Evolutionary conservation across 1,140 invertebrate species (phyloP).

Genomic region (Heliconius nattereri): DNA sequence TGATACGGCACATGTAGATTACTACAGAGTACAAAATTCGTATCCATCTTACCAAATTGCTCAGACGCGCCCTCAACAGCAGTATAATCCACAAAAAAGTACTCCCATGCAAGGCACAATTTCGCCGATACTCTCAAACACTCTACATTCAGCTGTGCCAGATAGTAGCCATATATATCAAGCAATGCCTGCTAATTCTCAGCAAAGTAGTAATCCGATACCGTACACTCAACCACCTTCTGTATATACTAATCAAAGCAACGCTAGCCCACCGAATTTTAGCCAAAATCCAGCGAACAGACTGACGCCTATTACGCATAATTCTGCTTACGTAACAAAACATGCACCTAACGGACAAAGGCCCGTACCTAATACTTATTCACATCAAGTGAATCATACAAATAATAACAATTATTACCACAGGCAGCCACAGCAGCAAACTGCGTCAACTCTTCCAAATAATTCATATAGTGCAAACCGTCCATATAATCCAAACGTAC

Average conservation of each 20-base stretch:
- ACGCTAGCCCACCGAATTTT: slow-evolving; percentile 69
- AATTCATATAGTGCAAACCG: slow-evolving; percentile 58
- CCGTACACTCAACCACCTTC: slow-evolving; percentile 69
- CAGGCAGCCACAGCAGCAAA: slow-evolving; percentile 57
- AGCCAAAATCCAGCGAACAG: slow-evolving; percentile 71
- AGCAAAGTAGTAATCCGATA: slow-evolving; percentile 61
- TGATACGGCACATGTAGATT: slow-evolving; percentile 75
- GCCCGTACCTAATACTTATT: slow-evolving; percentile 64
- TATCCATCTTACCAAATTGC: slow-evolving; percentile 69
- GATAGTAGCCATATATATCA: slow-evolving; percentile 70
- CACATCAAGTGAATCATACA: slow-evolving; percentile 69
- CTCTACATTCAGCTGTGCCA: slow-evolving; percentile 46
- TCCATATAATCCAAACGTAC: slow-evolving; percentile 54
- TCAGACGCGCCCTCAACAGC: slow-evolving; percentile 63
- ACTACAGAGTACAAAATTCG: slow-evolving; percentile 78
- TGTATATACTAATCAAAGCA: slow-evolving; percentile 58
- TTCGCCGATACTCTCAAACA: slow-evolving; percentile 49
- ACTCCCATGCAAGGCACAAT: slow-evolving; percentile 56
- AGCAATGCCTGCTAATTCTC: slow-evolving; percentile 54
- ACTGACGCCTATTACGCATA: slow-evolving; percentile 65
- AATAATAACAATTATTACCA: slow-evolving; percentile 68
- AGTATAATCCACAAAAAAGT: slow-evolving; percentile 64
- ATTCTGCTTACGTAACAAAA: slow-evolving; percentile 60
- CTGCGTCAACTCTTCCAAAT: slow-evolving; percentile 42
- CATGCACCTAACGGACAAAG: slow-evolving; percentile 57